Base-by-base conservation (phyloP, 1,140 invertebrate genomes). In the Portunus trituberculatus region DNA sequence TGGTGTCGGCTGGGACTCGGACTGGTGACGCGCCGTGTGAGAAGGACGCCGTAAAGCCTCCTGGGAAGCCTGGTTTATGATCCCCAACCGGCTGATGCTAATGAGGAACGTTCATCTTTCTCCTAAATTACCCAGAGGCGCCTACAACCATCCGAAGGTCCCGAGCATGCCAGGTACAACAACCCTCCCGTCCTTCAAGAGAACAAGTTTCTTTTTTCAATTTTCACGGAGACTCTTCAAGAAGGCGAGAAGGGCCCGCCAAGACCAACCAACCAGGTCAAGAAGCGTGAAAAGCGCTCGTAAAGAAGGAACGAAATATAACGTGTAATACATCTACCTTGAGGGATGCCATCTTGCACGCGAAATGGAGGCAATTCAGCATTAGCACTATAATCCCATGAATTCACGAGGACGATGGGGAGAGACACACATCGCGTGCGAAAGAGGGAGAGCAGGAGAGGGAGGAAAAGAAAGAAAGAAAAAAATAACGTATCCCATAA, bases 51-150 rank as follows among this genome's bases (percentile, higher is more conserved):
- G 67, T 76, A 76, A 76, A 76, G 67, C 67, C 67, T 25, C 67
- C 10, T 76, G 67, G n/a, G 67, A 76, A 88, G 32, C 46, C 45
- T 29, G 89, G 45, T 91, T 91, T 48, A 48, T 91, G 89, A 29
- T 88, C 86, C 45, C 45, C 86, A 10, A 32, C 45, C 46, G 52
- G 10, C 45, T 88, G 89, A 91, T 39, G 89, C 89, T 91, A 91
- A 91, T 91, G 31, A 91, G 89, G 46, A 29, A 88, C 32, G 86
- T 39, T 48, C 31, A 45, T 91, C 89, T 52, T 91, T 48, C 89
- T 48, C 89, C 45, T 39, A 46, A 91, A 91, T 91, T 91, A 91
- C 45, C 89, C 89, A 39, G 28, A 48, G 89, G 89, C 89, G 89
- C 45, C 31, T 91, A 25, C 16, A 91, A 52, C 89, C 89, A 28